A percentile compares a stretch with the other conserved stretches of the same genome.
Evolutionary conservation across 2,113 vertebrate species (phyloP).

Genomic region (Chloroceryle aenea): DNA sequence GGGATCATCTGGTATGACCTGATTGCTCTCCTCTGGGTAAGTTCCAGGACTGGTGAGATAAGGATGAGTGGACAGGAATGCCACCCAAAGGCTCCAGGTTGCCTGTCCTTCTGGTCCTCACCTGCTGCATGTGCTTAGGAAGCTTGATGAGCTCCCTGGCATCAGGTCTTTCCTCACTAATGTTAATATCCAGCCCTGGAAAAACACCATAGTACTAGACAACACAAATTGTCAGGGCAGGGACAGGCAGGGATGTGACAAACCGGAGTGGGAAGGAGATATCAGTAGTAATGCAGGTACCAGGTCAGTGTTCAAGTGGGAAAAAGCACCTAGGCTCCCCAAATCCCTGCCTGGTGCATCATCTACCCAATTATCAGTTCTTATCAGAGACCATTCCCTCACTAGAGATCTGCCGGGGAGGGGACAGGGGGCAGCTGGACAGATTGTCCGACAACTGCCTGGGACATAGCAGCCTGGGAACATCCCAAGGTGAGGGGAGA

Average conservation of each 20-base stretch:
- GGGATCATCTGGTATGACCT: not conserved
- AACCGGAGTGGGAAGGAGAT: not conserved
- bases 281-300: not conserved
- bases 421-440: no score
- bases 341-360: not conserved
- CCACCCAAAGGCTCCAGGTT: not conserved
- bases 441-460: not conserved
- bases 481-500: not conserved
- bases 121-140: accelerated
- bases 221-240: not conserved
- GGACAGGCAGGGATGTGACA: not conserved
- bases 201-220: not conserved
- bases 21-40: accelerated
- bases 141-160: not conserved
- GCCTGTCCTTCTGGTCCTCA: not conserved
- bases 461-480: no score
- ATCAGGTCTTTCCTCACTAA: not conserved
- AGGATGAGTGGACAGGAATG: not conserved
- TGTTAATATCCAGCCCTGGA: not conserved
- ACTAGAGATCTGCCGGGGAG: not conserved
- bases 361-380: not conserved
- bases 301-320: not conserved
- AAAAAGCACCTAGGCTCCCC: not conserved
- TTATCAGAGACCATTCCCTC: not conserved
- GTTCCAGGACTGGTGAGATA: accelerated